Base-by-base conservation (phyloP, 1,140 invertebrate genomes). In the Idris sp. region DNA sequence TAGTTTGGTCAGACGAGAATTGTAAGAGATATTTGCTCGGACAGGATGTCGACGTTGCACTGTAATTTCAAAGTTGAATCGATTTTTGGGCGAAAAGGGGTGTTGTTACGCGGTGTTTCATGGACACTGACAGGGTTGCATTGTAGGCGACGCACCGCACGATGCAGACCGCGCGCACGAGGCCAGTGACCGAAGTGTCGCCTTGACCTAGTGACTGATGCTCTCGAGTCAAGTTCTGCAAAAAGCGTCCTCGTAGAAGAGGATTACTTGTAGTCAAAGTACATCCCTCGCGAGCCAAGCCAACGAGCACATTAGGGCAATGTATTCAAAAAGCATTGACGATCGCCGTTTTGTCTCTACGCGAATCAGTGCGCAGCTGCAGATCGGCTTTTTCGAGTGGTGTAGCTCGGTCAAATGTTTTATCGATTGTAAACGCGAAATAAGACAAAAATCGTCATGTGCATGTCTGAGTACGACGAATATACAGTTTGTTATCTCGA, bases 141-240 rank as follows among this genome's bases (percentile, higher is more conserved):
- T 61, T 28, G 31, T 43, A 54, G 62, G 28, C 48, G 15, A 74
- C 54, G 68, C 64, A 58, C 43, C 56, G 69, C 65, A 61, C 62
- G 53, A 65, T 65, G 58, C 41, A 44, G 10, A 35, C 10, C 31
- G 62, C 62, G 62, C 64, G 33, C 46, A 77, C 44, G 65, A 73
- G 75, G 54, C 64, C 69, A 77, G 62, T 74, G 64, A 77, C 64
- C 64, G 62, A 59, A 61, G 69, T 59, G 53, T 73, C 62, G 67
- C 74, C 67, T 76, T 76, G 74, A 76, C 74, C 74, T 56, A 76
- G 67, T 76, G 67, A 68, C 74, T 68, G 68, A 68, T 68, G 51
- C 38, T 73, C 35, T 51, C 54, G 56, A 76, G 56, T 68, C 65
- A 71, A 71, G 74, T 71, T 76, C 58, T 36, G 38, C 28, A 58